Evolutionary conservation across 2,113 vertebrate genomes (phyloP).

Genomic region (Conger conger): DNA sequence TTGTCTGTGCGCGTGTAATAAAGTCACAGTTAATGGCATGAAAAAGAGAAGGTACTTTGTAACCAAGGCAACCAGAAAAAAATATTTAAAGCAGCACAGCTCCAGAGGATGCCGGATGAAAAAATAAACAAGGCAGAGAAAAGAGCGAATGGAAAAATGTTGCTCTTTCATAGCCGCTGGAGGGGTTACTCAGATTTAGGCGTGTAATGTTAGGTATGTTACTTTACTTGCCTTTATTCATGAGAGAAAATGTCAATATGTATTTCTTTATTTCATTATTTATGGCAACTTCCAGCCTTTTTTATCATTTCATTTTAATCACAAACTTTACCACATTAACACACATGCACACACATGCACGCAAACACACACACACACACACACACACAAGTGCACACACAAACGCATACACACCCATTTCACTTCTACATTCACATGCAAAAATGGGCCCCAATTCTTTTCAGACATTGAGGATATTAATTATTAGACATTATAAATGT

Average conservation of each 20-base stretch:
- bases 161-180: neutral
- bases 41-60: conserved; percentile 42
- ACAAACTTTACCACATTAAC: too few relatives aligned
- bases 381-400: too few relatives aligned
- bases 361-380: too few relatives aligned
- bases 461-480: too few relatives aligned
- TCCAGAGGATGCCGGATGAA: conserved; percentile 20
- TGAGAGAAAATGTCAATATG: neutral
- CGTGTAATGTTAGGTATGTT: neutral
- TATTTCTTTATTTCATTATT: too few relatives aligned
- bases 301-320: too few relatives aligned
- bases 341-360: too few relatives aligned
- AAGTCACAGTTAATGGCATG: conserved; percentile 48
- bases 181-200: neutral
- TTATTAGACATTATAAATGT: too few relatives aligned
- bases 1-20: conserved; percentile 39
- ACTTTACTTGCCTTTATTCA: neutral
- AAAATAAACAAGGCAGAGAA: conserved; percentile 5
- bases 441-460: too few relatives aligned
- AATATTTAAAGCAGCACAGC: conserved; percentile 24
- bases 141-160: neutral
- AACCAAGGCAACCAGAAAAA: conserved; percentile 45
- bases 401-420: too few relatives aligned
- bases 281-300: too few relatives aligned
- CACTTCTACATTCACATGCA: too few relatives aligned